Conservation (phyloP, 2,888 invertebrate species). For the Endomychus coccineus region DNA sequence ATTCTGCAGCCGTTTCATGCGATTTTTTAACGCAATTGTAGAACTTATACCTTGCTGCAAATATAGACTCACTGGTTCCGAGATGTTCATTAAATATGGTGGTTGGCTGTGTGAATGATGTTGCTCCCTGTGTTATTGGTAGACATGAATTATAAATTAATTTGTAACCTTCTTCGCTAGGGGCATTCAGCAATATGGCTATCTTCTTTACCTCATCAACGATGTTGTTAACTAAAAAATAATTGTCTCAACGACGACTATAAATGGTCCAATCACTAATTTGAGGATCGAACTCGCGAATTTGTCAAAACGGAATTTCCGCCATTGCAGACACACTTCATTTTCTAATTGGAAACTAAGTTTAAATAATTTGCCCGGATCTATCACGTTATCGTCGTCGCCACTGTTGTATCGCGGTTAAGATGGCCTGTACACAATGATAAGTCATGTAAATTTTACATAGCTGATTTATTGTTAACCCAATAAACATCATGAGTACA, state of each 20-base stretch:
- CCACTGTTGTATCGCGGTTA: no score
- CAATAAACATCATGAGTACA: no score
- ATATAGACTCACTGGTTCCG: slow-evolving; percentile 14
- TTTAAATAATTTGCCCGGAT: no score
- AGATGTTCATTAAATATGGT: slow-evolving; percentile 16
- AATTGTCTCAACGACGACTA: slow-evolving; percentile 13
- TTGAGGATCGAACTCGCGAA: slow-evolving; percentile 15
- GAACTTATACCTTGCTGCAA: slow-evolving; percentile 15
- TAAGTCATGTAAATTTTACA: no score
- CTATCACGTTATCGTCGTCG: no score
- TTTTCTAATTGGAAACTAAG: no score
- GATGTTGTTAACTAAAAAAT: slow-evolving; percentile 15
- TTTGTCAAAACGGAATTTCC: no score
- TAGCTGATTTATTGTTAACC: no score
- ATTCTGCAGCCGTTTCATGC: slow-evolving; percentile 14
- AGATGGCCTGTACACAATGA: no score
- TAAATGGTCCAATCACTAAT: slow-evolving; percentile 16
- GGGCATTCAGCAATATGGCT: slow-evolving; percentile 14
- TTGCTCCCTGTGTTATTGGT: slow-evolving; percentile 12
- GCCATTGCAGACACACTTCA: no score
- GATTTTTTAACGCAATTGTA: slow-evolving; percentile 12
- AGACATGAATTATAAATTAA: slow-evolving; percentile 17
- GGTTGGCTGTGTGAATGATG: slow-evolving; percentile 13
- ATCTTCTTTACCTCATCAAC: slow-evolving; percentile 9
- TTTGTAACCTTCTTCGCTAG: slow-evolving; percentile 16